Conservation (phyloP, 2,113 vertebrate species). For the Noctilio leporinus region DNA sequence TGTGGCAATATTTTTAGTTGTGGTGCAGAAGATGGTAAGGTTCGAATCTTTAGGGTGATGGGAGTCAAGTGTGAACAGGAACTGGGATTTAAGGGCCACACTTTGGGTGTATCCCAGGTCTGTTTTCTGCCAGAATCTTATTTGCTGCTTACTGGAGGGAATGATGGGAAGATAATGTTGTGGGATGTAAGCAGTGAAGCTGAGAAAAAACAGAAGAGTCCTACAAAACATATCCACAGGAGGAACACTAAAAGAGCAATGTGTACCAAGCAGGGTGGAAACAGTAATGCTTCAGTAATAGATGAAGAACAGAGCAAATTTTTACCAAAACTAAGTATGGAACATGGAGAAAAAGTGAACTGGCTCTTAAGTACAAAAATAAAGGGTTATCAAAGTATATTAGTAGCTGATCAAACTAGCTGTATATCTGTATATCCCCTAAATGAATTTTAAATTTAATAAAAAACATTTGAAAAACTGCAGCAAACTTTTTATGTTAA, state of each 20-base stretch:
- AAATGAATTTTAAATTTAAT: constrained; percentile 61
- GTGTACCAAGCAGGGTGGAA: constrained; percentile 63
- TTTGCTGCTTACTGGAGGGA: constrained; percentile 91
- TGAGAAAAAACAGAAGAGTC: constrained; percentile 77
- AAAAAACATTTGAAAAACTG: background rate
- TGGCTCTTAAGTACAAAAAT: constrained; percentile 86
- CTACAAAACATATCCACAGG: constrained; percentile 71
- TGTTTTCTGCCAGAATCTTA: constrained; percentile 87
- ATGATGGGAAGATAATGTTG: constrained; percentile 89
- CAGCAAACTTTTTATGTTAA: background rate
- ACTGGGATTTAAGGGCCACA: constrained; percentile 85
- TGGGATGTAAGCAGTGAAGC: constrained; percentile 86
- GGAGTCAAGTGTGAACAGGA: constrained; percentile 86
- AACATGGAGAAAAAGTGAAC: constrained; percentile 94
- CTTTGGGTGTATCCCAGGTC: constrained; percentile 89
- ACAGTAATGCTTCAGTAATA: constrained; percentile 7
- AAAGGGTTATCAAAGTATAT: constrained; percentile 83
- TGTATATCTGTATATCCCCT: constrained; percentile 85
- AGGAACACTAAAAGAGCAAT: constrained; percentile 79
- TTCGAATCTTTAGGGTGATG: constrained; percentile 85
- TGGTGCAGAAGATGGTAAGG: constrained; percentile 91
- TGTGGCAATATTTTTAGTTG: constrained; percentile 91
- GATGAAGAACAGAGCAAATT: constrained; percentile 29
- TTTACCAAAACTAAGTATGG: constrained; percentile 84
- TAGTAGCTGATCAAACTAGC: constrained; percentile 92